phyloP scores from a whole-genome alignment of 1,140 invertebrate species.

The Phymorhynchus buccinoides region DNA sequence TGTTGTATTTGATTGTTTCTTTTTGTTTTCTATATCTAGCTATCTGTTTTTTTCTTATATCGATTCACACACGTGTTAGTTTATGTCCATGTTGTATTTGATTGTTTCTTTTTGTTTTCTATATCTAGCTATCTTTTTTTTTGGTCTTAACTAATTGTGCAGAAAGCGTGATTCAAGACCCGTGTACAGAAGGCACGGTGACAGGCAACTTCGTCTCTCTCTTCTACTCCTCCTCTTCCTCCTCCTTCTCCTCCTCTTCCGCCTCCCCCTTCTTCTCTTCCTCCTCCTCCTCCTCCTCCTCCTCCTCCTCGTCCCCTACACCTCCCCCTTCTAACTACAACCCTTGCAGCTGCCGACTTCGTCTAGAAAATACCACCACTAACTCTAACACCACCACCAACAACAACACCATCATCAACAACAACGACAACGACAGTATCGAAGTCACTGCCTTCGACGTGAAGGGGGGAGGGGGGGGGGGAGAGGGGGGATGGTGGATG shows the following conservation, averaged over 20 bases:
- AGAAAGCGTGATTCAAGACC: slow-evolving; percentile 6
- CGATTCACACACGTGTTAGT: no score
- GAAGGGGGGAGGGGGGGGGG: neutral
- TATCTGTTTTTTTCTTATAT: neutral
- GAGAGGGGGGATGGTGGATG: neutral
- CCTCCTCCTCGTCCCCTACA: neutral
- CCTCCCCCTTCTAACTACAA: neutral
- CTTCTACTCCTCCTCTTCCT: neutral
- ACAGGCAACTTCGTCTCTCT: slow-evolving; percentile 14
- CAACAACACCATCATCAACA: slow-evolving; percentile 8
- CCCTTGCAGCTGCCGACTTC: slow-evolving; percentile 23
- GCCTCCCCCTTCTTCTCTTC: neutral
- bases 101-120: no score
- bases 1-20: no score
- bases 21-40: neutral
- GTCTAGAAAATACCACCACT: neutral
- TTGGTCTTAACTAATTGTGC: neutral
- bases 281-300: neutral
- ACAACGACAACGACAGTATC: neutral
- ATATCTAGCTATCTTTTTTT: neutral
- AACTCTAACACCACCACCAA: neutral
- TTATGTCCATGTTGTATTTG: no score
- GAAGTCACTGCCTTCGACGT: slow-evolving; percentile 13
- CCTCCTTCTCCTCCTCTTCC: neutral
- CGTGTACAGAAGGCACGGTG: slow-evolving; percentile 1